Conservation (phyloP, 2,888 invertebrate species). For the Hemaris fuciformis region DNA sequence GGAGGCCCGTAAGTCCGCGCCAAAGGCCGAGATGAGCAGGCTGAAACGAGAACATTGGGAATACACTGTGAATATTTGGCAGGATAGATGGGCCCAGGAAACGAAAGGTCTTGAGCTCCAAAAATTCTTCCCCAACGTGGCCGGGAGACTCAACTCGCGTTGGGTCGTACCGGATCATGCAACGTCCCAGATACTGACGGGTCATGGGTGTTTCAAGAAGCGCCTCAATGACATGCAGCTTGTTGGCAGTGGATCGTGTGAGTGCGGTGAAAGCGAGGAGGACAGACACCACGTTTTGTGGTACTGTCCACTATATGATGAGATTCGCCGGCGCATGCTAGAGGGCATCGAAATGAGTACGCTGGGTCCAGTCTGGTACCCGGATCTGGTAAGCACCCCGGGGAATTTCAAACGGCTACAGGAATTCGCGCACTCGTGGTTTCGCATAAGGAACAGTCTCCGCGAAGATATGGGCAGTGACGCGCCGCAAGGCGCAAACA, state of each 20-base stretch:
- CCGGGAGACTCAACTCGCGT: too few relatives aligned
- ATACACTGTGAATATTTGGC: constrained; percentile 23
- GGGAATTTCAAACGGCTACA: not conserved
- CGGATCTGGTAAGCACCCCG: not conserved
- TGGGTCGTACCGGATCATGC: too few relatives aligned
- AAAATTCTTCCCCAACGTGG: too few relatives aligned
- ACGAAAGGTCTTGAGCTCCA: constrained; percentile 24
- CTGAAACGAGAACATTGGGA: too few relatives aligned
- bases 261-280: not conserved
- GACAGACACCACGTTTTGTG: constrained; percentile 10
- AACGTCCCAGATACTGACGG: too few relatives aligned
- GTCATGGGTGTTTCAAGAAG: not conserved
- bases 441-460: too few relatives aligned
- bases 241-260: not conserved
- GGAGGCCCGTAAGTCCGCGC: too few relatives aligned
- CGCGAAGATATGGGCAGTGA: too few relatives aligned
- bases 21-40: too few relatives aligned
- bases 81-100: constrained; percentile 22
- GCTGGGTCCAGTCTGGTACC: not conserved
- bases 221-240: constrained; percentile 6
- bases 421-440: not conserved
- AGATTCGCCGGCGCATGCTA: not conserved
- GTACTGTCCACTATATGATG: not conserved
- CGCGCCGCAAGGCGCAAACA: too few relatives aligned
- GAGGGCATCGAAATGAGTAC: not conserved